Base-by-base conservation (phyloP, 2,113 vertebrate genomes). In the Prionailurus bengalensis region DNA sequence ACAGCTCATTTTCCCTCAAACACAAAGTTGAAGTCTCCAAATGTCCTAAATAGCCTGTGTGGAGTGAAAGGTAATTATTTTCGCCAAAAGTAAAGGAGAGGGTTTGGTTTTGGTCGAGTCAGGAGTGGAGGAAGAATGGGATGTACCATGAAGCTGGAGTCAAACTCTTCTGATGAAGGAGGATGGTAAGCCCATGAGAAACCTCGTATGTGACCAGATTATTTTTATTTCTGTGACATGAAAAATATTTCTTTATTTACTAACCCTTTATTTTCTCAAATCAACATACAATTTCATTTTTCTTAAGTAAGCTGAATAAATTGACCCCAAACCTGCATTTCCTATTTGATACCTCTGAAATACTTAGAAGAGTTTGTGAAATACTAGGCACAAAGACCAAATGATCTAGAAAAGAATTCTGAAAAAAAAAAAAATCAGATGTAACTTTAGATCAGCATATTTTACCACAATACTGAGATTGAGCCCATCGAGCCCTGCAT, bases 261-360 rank as follows among this genome's bases (percentile, higher is more conserved):
- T 88, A 88, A 84, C 17, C 7, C 3, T 21, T 95, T 84, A 66
- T 87, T 81, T 94, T 94, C 94, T 91, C 39, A 85, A 92, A 33
- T 13, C 63, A 95, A 39, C n/a, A 15, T 94, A 70, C 33, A 80
- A 80, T 85, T 96, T 94, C 84, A 78, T 63, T 95, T 96, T 97
- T 68, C 51, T 94, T 86, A 83, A 80, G 58, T 81, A 90, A 91
- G 33, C 36, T 93, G 45, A 95, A 92, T 81, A 74, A 94, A 70
- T 63, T 95, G 65, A 66, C 71, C 33, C 27, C 55, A 92, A 83
- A 83, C 19, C 29, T 92, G 25, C 13, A 74, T 78, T 88, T 89
- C 21, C 53, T 33, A 79, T 71, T 55, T 94, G 65, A 29, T 45
- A 55, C 9, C 74, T 74, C 8, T 96, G 53, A 97, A 96, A 87